Base-by-base conservation (phyloP, 2,888 invertebrate species). In the Pomacea canaliculata region DNA sequence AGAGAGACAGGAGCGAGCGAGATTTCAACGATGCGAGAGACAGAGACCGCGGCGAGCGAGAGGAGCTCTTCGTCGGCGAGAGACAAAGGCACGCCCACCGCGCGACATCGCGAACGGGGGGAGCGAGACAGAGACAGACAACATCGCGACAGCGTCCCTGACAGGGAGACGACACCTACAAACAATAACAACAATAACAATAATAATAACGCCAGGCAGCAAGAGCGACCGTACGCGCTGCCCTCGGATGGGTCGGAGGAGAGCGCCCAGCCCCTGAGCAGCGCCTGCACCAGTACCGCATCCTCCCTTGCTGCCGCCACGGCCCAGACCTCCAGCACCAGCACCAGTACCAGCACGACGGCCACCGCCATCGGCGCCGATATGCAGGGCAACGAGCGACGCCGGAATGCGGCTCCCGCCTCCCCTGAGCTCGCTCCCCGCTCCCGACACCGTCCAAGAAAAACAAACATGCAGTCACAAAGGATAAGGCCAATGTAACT, bases 381-480 rank as follows among this genome's bases (percentile, higher is more conserved):
- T 48, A 67, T 76, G 67, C 60, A 74, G 56, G 48, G 74, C 49
- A 74, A 74, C 69, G 69, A 74, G 62, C 60, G 74, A 13, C n/a
- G 74, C 18, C 56, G 74, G 23, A 74, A 74, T 62, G 5, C 69
- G 18, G 27, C 74, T 13, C 73, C 67, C 12, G 68, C 73, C 48
- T 74, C 74, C n/a, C 74, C 74, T 12, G 74, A 74, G 37, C 62
- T 74, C 16, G 77, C 77, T 62, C 77, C 77, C 27, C 70, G 73
- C 27, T 73, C 59, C 37, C 77, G 73, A 73, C 70, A 10, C 70
- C 70, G 18, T 74, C 77, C 70, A 73, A 70, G 27, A 74, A 74
- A 62, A 74, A 37, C 60, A 74, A 74, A 49, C 56, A 48, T 49
- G 66, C 19, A n/a, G 48, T 27, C 63, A 63, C 27, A 2, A 63